Evolutionary conservation across 2,797 vertebrate species (phyloP).

Genomic region (Tolypeutes matacus): DNA sequence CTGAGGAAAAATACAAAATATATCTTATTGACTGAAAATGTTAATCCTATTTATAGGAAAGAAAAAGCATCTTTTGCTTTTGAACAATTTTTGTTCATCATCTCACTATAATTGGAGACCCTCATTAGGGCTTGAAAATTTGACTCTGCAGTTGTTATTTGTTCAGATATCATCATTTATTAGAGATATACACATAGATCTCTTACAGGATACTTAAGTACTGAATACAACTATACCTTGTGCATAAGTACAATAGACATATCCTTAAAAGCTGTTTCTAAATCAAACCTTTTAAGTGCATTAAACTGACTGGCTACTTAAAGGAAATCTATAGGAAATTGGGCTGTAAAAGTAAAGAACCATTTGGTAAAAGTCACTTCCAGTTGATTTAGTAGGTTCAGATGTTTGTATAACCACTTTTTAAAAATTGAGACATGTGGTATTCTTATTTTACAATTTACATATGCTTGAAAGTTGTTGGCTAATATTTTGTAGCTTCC

Average conservation of each 20-base stretch:
- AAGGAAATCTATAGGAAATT: constrained; percentile 43
- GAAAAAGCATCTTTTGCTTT: constrained; percentile 20
- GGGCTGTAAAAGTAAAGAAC: constrained; percentile 30
- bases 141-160: constrained; percentile 19
- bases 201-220: constrained; percentile 55
- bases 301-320: constrained; percentile 43
- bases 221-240: constrained; percentile 17
- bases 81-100: constrained; percentile 38
- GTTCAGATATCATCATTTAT: constrained; percentile 38
- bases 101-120: background rate
- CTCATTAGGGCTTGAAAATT: background rate
- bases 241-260: constrained; percentile 5
- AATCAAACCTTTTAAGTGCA: constrained; percentile 62
- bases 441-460: constrained; percentile 66
- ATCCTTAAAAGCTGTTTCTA: constrained; percentile 61
- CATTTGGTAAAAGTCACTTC: constrained; percentile 54
- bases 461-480: constrained; percentile 38
- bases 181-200: background rate
- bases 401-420: constrained; percentile 20
- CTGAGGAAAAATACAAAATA: background rate
- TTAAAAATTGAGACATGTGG: background rate
- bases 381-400: constrained; percentile 24
- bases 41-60: constrained; percentile 33
- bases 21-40: constrained; percentile 10
- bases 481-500: constrained; percentile 14